Percentiles rank a stretch among this genome's conserved stretches.
Evolutionary conservation across 64 coral and sea anemone species (phyloP).

Genomic region (Montipora capricornis): DNA sequence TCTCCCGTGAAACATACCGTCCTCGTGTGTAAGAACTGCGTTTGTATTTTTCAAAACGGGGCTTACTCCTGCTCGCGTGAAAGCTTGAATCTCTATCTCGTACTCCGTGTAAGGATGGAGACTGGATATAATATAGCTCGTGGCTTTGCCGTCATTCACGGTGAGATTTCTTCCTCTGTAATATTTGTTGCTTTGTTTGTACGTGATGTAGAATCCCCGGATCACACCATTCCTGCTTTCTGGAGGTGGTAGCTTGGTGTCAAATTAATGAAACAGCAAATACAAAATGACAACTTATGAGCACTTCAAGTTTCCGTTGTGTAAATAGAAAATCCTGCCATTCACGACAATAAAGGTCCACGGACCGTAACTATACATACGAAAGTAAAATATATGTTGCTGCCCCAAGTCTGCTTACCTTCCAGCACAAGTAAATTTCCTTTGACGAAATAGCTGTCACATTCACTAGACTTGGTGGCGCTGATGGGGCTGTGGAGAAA

Average conservation of each 20-base stretch:
- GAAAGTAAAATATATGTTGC: too few species aligned
- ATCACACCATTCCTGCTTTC: slow-evolving; percentile 84
- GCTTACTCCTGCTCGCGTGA: slow-evolving; percentile 81
- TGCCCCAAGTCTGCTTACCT: slow-evolving; percentile 42
- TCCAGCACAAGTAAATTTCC: slow-evolving; percentile 79
- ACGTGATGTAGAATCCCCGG: slow-evolving; percentile 77
- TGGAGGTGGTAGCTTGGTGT: slow-evolving; percentile 55
- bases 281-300: too few species aligned
- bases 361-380: too few species aligned
- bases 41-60: slow-evolving; percentile 25
- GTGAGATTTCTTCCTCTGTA: slow-evolving; percentile 68
- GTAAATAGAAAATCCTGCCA: too few species aligned
- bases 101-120: slow-evolving; percentile 65
- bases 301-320: too few species aligned
- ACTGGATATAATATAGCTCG: slow-evolving; percentile 62
- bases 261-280: not conserved
- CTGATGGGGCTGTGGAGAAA: slow-evolving; percentile 68
- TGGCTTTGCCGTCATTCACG: slow-evolving; percentile 52
- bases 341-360: too few species aligned
- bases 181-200: slow-evolving; percentile 60
- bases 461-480: slow-evolving; percentile 68
- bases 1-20: slow-evolving; percentile 62
- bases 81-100: slow-evolving; percentile 75
- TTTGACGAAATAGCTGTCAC: slow-evolving; percentile 82
- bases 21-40: slow-evolving; percentile 60